Base-by-base conservation (phyloP, 2,888 invertebrate species). In the Ennomos fuscantarius region DNA sequence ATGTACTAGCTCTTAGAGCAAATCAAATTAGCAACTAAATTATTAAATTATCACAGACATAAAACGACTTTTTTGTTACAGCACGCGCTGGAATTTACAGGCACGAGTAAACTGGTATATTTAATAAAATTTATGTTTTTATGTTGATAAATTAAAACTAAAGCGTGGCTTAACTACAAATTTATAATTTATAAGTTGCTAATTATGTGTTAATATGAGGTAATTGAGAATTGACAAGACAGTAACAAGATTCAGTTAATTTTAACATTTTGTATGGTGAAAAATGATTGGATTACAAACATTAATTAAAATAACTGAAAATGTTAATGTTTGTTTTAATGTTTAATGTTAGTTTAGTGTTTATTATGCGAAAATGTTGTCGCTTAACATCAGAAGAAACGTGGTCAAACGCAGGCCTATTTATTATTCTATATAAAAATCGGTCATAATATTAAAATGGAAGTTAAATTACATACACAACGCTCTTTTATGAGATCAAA, bases 21-120 rank as follows among this genome's bases (percentile, higher is more conserved):
- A 66, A 64, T 63, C 60, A 55, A 63, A 66, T 66, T 63, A 63
- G 54, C 53, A 59, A 40, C 41, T 55, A 63, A 49, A 60, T 64
- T 46, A 49, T 39, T 55, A 45, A 56, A 62, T 60, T 59, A 59
- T 42, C 41, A 45, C 36, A 41, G 51, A 42, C 33, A 54, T 47
- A 31, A 51, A 51, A 45, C 43, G 32, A 51, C 65, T 10, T 66
- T 66, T 66, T 66, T 66, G 43, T 35, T 31, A 3, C 8, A 55
- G 62, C 66, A 58, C 66, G 65, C 45, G 63, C 63, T 41, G 34
- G 32, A 32, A 42, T 48, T 48, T 33, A 53, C 47, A 43, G 52
- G 48, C 57, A 55, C 61, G 57, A 55, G 63, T 15, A 42, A 35
- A 50, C 51, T 42, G 2, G 37, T 42, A 32, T 44, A 34, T 39